Base-by-base conservation (phyloP, 2,888 invertebrate genomes). In the Ceraclea dissimilis region DNA sequence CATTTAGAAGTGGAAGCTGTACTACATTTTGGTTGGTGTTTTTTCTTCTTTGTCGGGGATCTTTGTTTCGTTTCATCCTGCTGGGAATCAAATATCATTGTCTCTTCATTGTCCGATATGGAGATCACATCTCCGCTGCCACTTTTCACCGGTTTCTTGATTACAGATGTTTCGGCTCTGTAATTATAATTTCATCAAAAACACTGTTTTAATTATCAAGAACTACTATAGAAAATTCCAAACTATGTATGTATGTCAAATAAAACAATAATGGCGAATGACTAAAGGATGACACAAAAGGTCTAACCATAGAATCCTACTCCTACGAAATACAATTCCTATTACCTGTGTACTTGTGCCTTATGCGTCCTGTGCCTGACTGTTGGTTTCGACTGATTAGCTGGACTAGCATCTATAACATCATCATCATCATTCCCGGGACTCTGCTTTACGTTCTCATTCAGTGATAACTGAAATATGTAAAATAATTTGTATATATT, bases 321-420 rank as follows among this genome's bases (percentile, higher is more conserved):
- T n/a, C n/a, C n/a, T n/a, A n/a, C n/a, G n/a, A n/a, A n/a, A n/a
- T n/a, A n/a, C n/a, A n/a, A 26, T 26, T 26, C 26, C 26, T 26
- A 8, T 31, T 46, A 55, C 55, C 44, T 55, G n/a, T 55, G 55
- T 20, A 43, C 50, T 33, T 48, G 43, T n/a, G 31, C 43, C 31
- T 46, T 55, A 18, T 51, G 49, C 16, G 16, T 49, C 16, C n/a
- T 49, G 11, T 49, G 49, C 19, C 22, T 21, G n/a, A n/a, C 4
- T 2, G n/a, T 49, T 11, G 49, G 50, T 31, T 50, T 49, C 2
- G 49, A 43, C 31, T 50, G 44, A 44, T 55, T 18, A 16, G 60
- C 58, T 6, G 62, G 62, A 51, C 62, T 62, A 19, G 60, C 60
- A 17, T 58, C 52, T 26, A 62, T 62, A 4, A 54, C 47, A 52